phyloP scores from a whole-genome alignment of 2,113 vertebrate species.

The Zonotrichia leucophrys region DNA sequence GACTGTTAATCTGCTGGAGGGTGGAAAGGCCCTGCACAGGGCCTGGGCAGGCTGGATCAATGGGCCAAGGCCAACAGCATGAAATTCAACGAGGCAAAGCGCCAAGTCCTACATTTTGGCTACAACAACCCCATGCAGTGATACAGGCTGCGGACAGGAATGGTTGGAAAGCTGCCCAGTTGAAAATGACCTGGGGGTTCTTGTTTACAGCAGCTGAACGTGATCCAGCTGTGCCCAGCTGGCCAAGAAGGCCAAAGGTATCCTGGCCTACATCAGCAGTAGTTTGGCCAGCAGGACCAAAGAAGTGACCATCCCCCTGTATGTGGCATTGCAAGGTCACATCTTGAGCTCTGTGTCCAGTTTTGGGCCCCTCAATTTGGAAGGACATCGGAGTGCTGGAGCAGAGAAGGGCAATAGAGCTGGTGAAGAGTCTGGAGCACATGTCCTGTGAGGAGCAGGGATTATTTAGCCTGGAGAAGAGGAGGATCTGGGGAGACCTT shows the following conservation, averaged over 20 bases:
- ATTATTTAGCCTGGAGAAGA: neutral
- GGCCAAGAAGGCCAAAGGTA: neutral
- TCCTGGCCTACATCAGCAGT: neutral
- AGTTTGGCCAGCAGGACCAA: neutral
- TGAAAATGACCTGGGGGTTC: neutral
- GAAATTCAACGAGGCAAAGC: neutral
- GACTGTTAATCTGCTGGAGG: neutral
- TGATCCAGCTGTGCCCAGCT: neutral
- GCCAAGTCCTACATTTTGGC: neutral
- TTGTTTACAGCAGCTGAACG: neutral
- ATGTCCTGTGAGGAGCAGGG: neutral
- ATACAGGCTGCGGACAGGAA: neutral
- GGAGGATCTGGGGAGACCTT: neutral
- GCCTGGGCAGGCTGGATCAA: neutral
- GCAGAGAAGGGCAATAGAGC: neutral
- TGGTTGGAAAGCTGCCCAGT: neutral
- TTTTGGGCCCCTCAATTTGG: neutral
- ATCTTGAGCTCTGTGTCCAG: neutral
- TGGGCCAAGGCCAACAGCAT: neutral
- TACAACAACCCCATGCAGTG: neutral
- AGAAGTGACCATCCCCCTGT: rapidly evolving
- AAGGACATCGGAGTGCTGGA: neutral
- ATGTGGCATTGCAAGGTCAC: rapidly evolving
- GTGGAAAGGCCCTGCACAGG: neutral
- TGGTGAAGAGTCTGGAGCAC: neutral